Base-by-base conservation (phyloP, 2,888 invertebrate genomes). In the Subacronicta megacephala region DNA sequence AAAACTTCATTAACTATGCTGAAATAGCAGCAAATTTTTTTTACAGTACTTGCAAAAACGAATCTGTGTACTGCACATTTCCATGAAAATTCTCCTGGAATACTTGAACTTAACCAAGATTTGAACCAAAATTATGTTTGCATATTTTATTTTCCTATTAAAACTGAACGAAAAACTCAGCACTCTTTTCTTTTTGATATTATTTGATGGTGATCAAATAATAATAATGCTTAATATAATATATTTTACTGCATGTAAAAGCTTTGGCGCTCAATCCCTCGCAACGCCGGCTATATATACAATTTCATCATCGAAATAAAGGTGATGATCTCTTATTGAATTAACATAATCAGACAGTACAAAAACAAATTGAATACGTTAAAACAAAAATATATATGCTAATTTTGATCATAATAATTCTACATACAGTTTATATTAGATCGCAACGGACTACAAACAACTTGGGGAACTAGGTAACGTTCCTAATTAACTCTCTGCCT, bases 401-500 rank as follows among this genome's bases (percentile, higher is more conserved):
- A 64, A 58, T 47, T 59, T 38, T 20, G 38, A 54, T 58, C 59
- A 31, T 33, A 44, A 33, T 0, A 1, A 13, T n/a, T 40, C 7
- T 4, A 37, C 33, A 37, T 29, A 66, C 13, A 44, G 65, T 41
- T 51, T 43, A 49, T 37, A 63, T 53, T 44, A 20, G 43, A 35
- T 58, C 35, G 58, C 31, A 63, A 16, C 15, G 23, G 38, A 65
- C 62, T 56, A 41, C 59, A 66, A 68, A 75, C 72, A 71, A 75
- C 63, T 74, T 57, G 31, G 18, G 45, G 42, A 51, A 62, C 44
- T 61, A 57, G 62, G 61, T 62, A 65, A 53, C 62, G 61, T 64
- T 73, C 33, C 58, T 72, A 76, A 78, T 77, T 66, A 80, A 77
- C 78, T 72, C 59, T 41, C 45, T 49, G 49, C 40, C 45, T 51